Conservation (phyloP, 2,888 invertebrate species). For the Kuschelorhynchus macadamiae region DNA sequence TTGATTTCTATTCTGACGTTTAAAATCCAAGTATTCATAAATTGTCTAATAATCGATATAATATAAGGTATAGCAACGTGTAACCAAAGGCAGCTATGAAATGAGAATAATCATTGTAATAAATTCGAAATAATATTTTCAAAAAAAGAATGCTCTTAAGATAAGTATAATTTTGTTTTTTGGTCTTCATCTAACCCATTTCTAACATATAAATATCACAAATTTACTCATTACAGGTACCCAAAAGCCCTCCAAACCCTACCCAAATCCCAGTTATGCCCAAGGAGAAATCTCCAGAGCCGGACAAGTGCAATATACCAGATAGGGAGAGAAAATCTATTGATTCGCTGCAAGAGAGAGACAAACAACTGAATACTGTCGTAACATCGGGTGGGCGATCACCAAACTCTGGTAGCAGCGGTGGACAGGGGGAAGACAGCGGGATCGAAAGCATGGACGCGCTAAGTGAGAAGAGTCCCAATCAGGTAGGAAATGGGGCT, state of each 20-base stretch:
- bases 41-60: no score
- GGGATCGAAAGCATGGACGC: slow-evolving; percentile 96
- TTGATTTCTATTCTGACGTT: no score
- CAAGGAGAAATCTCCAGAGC: slow-evolving; percentile 65
- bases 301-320: slow-evolving; percentile 64
- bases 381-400: slow-evolving; percentile 60
- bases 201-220: no score
- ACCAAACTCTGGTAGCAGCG: slow-evolving; percentile 63
- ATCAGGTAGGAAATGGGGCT: slow-evolving; percentile 49
- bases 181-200: no score
- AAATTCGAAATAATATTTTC: no score
- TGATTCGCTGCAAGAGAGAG: slow-evolving; percentile 51
- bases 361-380: slow-evolving; percentile 51
- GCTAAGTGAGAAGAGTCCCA: slow-evolving; percentile 83
- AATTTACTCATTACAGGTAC: slow-evolving; percentile 48
- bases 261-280: slow-evolving; percentile 30
- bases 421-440: slow-evolving; percentile 85
- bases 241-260: slow-evolving; percentile 50
- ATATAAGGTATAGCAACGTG: no score
- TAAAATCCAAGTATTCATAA: no score
- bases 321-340: slow-evolving; percentile 62
- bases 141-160: no score
- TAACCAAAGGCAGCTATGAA: no score
- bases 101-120: no score
- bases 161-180: no score